These are phyloP conservation scores for Laticauda colubrina DNA, from an alignment of 2,113 vertebrate genomes.

Conservation along the genomic window DNA sequence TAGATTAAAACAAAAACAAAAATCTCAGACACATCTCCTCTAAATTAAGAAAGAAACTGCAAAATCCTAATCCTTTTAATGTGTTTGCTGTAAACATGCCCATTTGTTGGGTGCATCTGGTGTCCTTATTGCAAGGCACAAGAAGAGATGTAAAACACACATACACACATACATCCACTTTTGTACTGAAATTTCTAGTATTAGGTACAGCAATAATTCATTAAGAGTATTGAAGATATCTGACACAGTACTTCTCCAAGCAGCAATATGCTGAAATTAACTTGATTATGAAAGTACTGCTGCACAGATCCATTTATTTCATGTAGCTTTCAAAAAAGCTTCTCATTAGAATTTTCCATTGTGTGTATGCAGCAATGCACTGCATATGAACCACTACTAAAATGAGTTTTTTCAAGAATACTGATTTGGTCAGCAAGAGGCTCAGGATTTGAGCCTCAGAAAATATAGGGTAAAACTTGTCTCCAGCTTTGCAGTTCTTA, in stretches of 20 bases:
- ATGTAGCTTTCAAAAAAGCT: neutral
- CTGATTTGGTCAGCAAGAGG: neutral
- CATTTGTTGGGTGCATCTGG: neutral
- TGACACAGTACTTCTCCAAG: neutral
- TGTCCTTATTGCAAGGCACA: neutral
- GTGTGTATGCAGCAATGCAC: neutral
- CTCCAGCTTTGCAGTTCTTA: conserved; percentile 29
- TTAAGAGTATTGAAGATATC: neutral
- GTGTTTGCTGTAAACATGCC: neutral
- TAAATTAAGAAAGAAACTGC: neutral
- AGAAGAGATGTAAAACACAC: neutral
- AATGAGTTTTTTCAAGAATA: neutral
- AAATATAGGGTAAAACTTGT: neutral
- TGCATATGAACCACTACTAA: neutral
- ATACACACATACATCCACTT: neutral
- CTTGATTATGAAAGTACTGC: neutral
- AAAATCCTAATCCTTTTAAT: neutral
- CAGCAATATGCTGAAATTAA: neutral
- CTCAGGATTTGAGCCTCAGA: neutral
- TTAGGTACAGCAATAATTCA: neutral
- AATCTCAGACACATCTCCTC: neutral
- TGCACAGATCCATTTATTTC: neutral
- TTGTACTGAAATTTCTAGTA: neutral
- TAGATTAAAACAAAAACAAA: neutral
- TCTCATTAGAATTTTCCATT: neutral